phyloP scores from a whole-genome alignment of 2,888 invertebrate species.

The Carpatolechia fugitivella region DNA sequence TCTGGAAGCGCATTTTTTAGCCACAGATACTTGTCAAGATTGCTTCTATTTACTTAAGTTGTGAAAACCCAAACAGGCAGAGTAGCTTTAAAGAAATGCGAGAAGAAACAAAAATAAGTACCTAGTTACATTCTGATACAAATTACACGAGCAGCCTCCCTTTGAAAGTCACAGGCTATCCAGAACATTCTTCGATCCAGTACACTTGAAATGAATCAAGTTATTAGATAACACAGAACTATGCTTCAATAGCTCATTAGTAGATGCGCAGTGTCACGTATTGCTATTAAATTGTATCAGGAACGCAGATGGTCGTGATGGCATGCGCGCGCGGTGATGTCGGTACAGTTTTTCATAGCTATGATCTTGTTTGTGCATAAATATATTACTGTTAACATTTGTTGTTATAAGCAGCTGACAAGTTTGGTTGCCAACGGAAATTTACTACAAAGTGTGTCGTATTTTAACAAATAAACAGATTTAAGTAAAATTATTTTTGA shows the following conservation, averaged over 20 bases:
- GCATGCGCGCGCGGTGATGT: slow-evolving; percentile 6
- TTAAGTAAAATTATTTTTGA: too few species aligned
- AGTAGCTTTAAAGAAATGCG: too few species aligned
- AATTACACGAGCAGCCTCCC: too few species aligned
- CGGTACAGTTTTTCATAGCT: slow-evolving; percentile 11
- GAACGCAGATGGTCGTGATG: slow-evolving; percentile 11
- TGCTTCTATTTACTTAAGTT: too few species aligned
- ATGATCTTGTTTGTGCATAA: not conserved
- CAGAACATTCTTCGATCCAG: not conserved
- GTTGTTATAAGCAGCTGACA: not conserved
- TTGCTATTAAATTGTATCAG: slow-evolving; percentile 18
- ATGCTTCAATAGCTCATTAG: slow-evolving; percentile 18
- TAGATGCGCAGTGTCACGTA: slow-evolving; percentile 15
- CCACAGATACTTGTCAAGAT: too few species aligned
- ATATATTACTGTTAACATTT: not conserved
- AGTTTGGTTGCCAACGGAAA: not conserved
- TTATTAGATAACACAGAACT: slow-evolving; percentile 11
- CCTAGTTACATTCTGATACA: too few species aligned
- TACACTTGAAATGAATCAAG: slow-evolving; percentile 26
- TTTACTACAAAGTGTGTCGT: too few species aligned
- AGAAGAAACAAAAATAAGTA: too few species aligned
- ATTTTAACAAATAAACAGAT: too few species aligned
- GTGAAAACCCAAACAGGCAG: too few species aligned
- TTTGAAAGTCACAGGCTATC: not conserved
- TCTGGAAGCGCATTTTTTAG: too few species aligned